Evolutionary conservation across 2,888 invertebrate genomes (phyloP).

Genomic region (Eutolmus rufibarbis): DNA sequence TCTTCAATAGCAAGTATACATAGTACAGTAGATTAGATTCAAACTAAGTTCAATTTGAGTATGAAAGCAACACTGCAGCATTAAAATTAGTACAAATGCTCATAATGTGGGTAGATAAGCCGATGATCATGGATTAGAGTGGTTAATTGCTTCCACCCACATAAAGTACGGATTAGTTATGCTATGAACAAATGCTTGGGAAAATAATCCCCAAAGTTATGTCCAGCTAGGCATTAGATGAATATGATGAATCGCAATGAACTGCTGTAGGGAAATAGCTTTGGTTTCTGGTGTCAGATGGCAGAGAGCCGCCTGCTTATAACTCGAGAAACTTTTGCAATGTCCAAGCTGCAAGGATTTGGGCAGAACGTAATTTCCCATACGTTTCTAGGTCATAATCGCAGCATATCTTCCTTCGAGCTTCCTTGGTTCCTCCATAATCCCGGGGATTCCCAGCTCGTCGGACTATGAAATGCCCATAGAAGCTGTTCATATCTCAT

Average conservation of each 20-base stretch:
- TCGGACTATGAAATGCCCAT: neutral
- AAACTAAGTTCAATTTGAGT: no score
- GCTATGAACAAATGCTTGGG: neutral
- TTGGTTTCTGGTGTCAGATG: neutral
- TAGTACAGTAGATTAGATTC: no score
- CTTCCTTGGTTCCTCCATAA: neutral
- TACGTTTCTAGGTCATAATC: neutral
- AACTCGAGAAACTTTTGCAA: neutral
- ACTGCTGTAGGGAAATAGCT: neutral
- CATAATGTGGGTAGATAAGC: no score
- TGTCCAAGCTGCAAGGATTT: neutral
- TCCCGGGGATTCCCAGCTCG: neutral
- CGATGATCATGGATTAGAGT: neutral
- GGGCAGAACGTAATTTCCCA: neutral
- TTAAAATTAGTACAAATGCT: no score
- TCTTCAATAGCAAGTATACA: no score
- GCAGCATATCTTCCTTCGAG: neutral
- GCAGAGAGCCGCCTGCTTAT: neutral
- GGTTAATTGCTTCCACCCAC: neutral
- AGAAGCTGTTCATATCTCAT: constrained; percentile 33
- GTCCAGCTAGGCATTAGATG: neutral
- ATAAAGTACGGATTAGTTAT: neutral
- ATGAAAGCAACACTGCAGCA: no score
- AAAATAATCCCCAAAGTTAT: neutral
- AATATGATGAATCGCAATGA: neutral